A percentile compares a stretch with the other conserved stretches of the same genome.
These are phyloP conservation scores for Pantherophis alleghaniensis DNA, from an alignment of 2,797 vertebrate genomes.

Conservation along the genomic window DNA sequence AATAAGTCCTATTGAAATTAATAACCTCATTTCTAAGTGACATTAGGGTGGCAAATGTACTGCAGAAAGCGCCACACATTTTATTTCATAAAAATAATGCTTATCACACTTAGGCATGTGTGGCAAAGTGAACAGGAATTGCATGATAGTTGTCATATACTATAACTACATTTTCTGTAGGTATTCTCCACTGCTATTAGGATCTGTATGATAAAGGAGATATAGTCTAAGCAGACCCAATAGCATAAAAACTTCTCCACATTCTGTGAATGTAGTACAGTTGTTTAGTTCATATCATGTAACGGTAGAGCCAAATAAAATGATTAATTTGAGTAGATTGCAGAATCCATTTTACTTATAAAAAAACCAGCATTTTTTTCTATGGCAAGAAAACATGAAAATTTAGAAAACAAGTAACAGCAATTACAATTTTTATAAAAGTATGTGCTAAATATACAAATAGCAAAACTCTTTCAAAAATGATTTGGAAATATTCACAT, in stretches of 20 bases:
- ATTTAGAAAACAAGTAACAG: neutral
- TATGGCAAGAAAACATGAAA: neutral
- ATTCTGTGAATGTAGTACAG: neutral
- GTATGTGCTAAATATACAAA: neutral
- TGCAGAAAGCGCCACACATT: neutral
- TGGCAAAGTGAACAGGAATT: neutral
- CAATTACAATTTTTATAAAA: neutral
- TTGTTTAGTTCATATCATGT: neutral
- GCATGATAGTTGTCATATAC: neutral
- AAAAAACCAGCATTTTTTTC: neutral
- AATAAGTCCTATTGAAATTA: neutral
- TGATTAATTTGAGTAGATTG: neutral
- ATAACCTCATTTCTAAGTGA: neutral
- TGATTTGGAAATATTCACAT: neutral
- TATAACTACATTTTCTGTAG: neutral
- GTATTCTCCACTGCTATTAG: neutral
- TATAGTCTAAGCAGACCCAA: neutral
- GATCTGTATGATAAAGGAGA: neutral
- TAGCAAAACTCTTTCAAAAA: neutral
- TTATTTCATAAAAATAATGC: neutral
- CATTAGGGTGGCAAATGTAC: neutral
- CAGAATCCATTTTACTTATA: neutral
- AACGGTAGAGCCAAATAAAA: neutral
- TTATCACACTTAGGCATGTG: neutral
- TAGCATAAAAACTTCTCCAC: neutral